Evolutionary conservation across 2,888 invertebrate species (phyloP), one percentile per base, ranked within the genome.

Genomic region (Oxyteleia sp.): DNA sequence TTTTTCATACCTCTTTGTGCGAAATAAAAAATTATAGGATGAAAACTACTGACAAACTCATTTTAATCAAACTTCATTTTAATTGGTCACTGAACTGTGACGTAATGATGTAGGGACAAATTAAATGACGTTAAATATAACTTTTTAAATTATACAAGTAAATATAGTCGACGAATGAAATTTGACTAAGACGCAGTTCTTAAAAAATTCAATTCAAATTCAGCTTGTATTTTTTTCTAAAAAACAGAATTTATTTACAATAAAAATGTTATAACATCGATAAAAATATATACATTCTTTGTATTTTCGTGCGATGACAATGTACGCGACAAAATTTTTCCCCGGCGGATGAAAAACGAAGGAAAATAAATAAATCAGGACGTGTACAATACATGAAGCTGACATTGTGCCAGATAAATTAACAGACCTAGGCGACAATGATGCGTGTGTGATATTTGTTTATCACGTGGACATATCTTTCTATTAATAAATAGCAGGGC

Each of bases 371-470:
- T 76, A 68, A 76, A 76, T 49, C 57, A 32, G 61, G 35, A 35
- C 51, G 47, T 35, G 15, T 38, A 59, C 53, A 61, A 72, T 59
- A 59, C 45, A 41, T 15, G 55, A 63, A 43, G 11, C 29, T 59
- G 78, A 69, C 78, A 78, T 63, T 63, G 63, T 61, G 76, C 61
- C 68, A 68, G 43, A 68, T 61, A 63, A 78, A 78, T 78, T 63
- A 78, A 55, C 78, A 63, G 61, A 49, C 51, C 20, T 47, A 47
- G 53, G 32, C 61, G 78, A 78, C 69, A 45, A 53, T 78, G 68
- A 51, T 61, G 78, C 61, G 59, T 69, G 59, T 69, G 55, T 61
- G 51, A 63, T 63, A 63, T 69, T 69, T 69, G 78, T 69, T 78
- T 78, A 78, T 78, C 78, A 63, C 68, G 45, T 78, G 35, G 63